Evolutionary conservation across 1,140 invertebrate genomes (phyloP), one percentile per base, ranked within the genome.

Genomic region (Antheraea mylitta): DNA sequence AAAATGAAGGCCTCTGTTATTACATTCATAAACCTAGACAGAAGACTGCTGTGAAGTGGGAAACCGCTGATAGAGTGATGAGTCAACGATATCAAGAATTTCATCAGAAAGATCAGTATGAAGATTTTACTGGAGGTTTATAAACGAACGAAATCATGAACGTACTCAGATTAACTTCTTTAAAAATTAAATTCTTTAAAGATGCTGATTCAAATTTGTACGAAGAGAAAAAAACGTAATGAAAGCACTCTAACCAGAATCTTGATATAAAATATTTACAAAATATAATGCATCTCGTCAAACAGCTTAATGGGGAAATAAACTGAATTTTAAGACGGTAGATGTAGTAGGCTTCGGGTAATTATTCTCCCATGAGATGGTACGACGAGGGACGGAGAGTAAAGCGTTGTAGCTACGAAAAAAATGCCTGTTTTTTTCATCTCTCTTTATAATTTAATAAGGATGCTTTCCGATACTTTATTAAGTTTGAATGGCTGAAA

Each of bases 261-360:
- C 69, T 60, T 53, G 45, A 68, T 73, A 74, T 59, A 72, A 75
- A 66, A 59, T 69, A 68, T 75, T 79, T 76, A 64, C 69, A 72
- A 76, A 79, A 79, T 80, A 66, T 78, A 73, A 53, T 53, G 45
- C 76, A 71, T 71, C 71, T 75, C 74, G 68, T 74, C 76, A 80
- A 80, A 83, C 72, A 72, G 70, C 78, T 78, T 84, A 84, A 84
- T 84, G 78, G 78, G 74, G 77, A 75, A 79, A 83, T 79, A 83
- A 83, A 83, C 78, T 75, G 79, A 79, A 75, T 79, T 80, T 77
- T 72, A 65, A 65, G 64, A 65, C 37, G 36, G 37, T 58, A 75
- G 68, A 63, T 73, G 67, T 76, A 11, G 64, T 30, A 30, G 30
- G 22, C 36, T 42, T 42, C 36, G 67, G 60, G 58, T 60, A 30